Evolutionary conservation across 1,140 invertebrate genomes (phyloP).

Genomic region (Diplogasteroides magnus): DNA sequence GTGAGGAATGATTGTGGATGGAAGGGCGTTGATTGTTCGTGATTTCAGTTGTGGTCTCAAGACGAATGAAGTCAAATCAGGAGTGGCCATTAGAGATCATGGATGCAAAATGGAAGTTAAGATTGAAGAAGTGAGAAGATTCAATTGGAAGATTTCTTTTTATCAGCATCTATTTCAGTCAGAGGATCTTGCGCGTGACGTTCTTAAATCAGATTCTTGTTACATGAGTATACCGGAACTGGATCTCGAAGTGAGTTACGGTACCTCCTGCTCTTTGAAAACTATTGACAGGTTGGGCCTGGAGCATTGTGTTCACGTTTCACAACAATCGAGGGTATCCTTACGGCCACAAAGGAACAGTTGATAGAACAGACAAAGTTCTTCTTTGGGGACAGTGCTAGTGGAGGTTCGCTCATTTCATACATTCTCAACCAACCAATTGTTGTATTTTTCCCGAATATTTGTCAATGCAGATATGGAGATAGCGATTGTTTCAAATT

Average conservation of each 20-base stretch:
- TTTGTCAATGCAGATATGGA: no score
- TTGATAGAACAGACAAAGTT: constrained; percentile 44
- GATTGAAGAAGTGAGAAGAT: constrained; percentile 61
- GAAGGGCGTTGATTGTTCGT: no score
- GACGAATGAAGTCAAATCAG: constrained; percentile 92
- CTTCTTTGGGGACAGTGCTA: constrained; percentile 49
- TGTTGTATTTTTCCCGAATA: no score
- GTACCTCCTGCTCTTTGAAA: no score
- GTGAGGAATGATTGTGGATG: no score
- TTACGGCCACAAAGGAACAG: constrained; percentile 59
- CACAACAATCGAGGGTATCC: constrained; percentile 81
- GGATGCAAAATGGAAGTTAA: constrained; percentile 74
- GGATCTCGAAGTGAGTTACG: constrained; percentile 68
- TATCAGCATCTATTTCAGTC: constrained; percentile 22
- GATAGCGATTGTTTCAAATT: no score
- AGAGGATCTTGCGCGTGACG: constrained; percentile 81
- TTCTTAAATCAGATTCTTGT: constrained; percentile 93
- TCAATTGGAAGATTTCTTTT: constrained; percentile 6
- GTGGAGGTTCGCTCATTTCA: no score
- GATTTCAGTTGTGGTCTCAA: constrained; percentile 80
- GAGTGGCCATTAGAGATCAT: constrained; percentile 76
- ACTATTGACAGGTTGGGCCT: constrained; percentile 77
- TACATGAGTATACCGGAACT: constrained; percentile 79
- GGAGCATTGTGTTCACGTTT: constrained; percentile 83
- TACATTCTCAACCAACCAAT: no score